A percentile compares a stretch with the other conserved stretches of the same genome.
These are phyloP conservation scores for Lophotis ruficrista DNA, from an alignment of 2,113 vertebrate genomes.

Conservation along the genomic window DNA sequence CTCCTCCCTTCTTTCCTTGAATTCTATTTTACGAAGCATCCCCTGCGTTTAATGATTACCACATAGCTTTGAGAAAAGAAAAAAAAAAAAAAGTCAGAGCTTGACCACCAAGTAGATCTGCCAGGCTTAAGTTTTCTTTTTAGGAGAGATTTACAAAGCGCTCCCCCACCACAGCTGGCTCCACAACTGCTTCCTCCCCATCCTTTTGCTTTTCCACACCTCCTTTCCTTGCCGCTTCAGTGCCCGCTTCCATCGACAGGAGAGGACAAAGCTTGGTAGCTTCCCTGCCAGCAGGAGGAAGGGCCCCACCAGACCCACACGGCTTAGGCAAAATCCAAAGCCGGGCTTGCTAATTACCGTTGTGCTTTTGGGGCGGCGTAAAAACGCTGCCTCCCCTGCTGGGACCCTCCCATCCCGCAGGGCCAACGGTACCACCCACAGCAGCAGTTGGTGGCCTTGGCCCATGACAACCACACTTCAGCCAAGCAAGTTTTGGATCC, in stretches of 20 bases:
- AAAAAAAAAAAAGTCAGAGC: not conserved
- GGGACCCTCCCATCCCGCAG: not conserved
- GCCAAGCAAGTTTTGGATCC: not conserved
- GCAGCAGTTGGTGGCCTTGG: not conserved
- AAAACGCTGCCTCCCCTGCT: not conserved
- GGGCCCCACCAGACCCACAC: not conserved
- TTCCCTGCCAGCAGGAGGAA: not conserved
- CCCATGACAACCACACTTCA: rapidly evolving
- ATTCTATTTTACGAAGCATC: not conserved
- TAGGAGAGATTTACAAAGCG: not conserved
- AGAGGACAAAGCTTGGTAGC: not conserved
- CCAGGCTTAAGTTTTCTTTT: not conserved
- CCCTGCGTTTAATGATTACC: not conserved
- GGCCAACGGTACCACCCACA: not conserved
- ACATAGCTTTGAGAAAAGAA: not conserved
- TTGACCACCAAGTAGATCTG: not conserved
- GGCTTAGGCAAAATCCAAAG: not conserved
- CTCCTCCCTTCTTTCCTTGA: not conserved
- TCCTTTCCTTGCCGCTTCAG: not conserved
- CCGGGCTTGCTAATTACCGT: not conserved
- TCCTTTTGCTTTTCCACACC: not conserved
- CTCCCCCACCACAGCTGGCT: not conserved
- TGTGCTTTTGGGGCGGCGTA: not conserved
- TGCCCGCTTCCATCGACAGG: not conserved
- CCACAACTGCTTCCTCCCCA: not conserved